These are phyloP conservation scores for Ornithoptera alexandrae DNA, from an alignment of 2,888 invertebrate genomes.

Conservation along the genomic window DNA sequence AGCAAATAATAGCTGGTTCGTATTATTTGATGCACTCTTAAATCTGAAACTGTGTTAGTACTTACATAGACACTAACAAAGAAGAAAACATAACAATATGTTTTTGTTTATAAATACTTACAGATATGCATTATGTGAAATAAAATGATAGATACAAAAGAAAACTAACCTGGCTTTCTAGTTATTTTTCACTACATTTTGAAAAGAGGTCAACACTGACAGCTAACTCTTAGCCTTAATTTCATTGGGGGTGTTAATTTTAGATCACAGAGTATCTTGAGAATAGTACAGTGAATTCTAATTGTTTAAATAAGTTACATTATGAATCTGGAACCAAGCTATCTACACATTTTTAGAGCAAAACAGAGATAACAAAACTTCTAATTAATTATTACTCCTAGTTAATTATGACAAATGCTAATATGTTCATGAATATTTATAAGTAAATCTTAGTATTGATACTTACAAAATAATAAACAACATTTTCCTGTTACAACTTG, in stretches of 20 bases:
- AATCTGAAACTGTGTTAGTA: too few species aligned
- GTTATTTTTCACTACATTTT: slow-evolving; percentile 2
- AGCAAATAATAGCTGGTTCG: too few species aligned
- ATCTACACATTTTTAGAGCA: neutral
- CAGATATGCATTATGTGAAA: too few species aligned
- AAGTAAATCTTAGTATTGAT: too few species aligned
- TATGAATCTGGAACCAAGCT: neutral
- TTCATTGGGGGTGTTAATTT: neutral
- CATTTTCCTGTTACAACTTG: too few species aligned
- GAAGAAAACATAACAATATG: too few species aligned
- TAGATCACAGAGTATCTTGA: neutral
- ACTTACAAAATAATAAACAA: too few species aligned
- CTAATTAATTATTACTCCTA: neutral
- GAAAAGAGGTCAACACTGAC: slow-evolving; percentile 14
- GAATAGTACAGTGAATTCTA: neutral
- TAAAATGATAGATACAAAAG: too few species aligned
- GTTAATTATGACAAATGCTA: neutral
- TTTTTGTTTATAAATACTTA: too few species aligned
- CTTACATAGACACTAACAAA: too few species aligned
- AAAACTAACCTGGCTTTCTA: neutral
- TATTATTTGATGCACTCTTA: too few species aligned
- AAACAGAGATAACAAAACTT: neutral
- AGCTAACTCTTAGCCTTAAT: slow-evolving; percentile 8
- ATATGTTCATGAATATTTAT: neutral
- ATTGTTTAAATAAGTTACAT: neutral